A percentile compares a stretch with the other conserved stretches of the same genome.
phyloP scores from a whole-genome alignment of 2,797 vertebrate genomes.

The Enteromius anoplus region DNA sequence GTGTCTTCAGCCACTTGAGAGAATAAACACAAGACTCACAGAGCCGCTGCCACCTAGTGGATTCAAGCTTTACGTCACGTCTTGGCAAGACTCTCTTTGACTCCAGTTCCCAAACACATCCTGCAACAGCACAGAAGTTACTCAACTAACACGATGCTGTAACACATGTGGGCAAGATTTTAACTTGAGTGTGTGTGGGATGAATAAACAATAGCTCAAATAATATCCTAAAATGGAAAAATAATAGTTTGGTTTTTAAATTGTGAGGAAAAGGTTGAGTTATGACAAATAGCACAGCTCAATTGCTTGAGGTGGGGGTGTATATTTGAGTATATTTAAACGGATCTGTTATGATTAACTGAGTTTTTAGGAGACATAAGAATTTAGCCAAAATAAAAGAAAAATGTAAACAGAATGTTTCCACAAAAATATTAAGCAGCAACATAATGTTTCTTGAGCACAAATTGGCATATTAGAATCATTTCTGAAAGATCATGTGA shows the following conservation, averaged over 20 bases:
- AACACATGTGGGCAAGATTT: background rate
- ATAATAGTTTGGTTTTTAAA: background rate
- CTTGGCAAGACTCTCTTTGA: conserved; percentile 8
- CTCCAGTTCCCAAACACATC: background rate
- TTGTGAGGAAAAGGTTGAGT: background rate
- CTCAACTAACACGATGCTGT: conserved; percentile 16
- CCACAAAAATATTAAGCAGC: background rate
- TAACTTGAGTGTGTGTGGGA: background rate
- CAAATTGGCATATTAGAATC: background rate
- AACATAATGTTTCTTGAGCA: background rate
- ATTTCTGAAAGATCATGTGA: background rate
- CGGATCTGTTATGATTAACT: background rate
- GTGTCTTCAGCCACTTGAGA: conserved; percentile 9
- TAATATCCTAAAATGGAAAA: background rate
- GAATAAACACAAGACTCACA: conserved; percentile 26
- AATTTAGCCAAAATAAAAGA: background rate
- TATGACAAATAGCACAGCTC: background rate
- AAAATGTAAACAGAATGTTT: background rate
- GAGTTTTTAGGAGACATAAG: background rate
- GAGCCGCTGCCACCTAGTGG: conserved; percentile 38
- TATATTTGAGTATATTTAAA: background rate
- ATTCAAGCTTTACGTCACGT: conserved; percentile 6
- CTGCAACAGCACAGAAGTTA: background rate
- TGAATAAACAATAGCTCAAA: background rate
- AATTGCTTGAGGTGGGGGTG: background rate